Evolutionary conservation across 2,113 vertebrate genomes (phyloP).

Genomic region (Zapus hudsonius): DNA sequence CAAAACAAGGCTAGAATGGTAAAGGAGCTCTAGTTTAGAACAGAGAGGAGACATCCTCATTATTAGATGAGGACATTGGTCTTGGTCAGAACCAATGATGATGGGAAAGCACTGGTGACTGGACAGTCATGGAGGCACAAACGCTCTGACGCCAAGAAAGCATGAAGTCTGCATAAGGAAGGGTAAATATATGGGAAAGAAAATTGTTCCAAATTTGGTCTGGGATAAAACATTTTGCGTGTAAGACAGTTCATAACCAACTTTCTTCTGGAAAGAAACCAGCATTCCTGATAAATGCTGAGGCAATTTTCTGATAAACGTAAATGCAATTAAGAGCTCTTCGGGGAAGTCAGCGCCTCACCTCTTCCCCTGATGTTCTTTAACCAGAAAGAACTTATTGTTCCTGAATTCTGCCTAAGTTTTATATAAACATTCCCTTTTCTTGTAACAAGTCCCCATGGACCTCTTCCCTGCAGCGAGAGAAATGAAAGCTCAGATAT

Average conservation of each 20-base stretch:
- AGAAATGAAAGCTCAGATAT: conserved; percentile 25
- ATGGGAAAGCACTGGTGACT: background rate
- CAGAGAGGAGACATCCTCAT: background rate
- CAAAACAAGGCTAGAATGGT: background rate
- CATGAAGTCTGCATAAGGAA: background rate
- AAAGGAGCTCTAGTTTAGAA: background rate
- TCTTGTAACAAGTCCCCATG: background rate
- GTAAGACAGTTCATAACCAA: background rate
- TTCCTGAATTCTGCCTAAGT: conserved; percentile 42
- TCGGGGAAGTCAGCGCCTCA: conserved; percentile 36
- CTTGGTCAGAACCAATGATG: background rate
- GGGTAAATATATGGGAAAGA: background rate
- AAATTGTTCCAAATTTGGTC: background rate
- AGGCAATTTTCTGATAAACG: conserved; percentile 65
- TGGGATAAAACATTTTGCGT: conserved; percentile 11
- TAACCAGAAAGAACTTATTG: background rate
- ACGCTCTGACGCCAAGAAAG: background rate
- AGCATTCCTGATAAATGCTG: conserved; percentile 63
- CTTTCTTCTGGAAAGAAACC: conserved; percentile 51
- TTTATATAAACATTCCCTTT: conserved; percentile 53
- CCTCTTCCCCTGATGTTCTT: background rate
- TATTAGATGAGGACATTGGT: background rate
- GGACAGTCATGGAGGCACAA: background rate
- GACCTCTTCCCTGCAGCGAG: background rate
- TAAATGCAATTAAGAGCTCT: conserved; percentile 52